These are phyloP conservation scores for Dolichotis patagonum DNA, from an alignment of 2,113 vertebrate species.

Conservation along the genomic window DNA sequence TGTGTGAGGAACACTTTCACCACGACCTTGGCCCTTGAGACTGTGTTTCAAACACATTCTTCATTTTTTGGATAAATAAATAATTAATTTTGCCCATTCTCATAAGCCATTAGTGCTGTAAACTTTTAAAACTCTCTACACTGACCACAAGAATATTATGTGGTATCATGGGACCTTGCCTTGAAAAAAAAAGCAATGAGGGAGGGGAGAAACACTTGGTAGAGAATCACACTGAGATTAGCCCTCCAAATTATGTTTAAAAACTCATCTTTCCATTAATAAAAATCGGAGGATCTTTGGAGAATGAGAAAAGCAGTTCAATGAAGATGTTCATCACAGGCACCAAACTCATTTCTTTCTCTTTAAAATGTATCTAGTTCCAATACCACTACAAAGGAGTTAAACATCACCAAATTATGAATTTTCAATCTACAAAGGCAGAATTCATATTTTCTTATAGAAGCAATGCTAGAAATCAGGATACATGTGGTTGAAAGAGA, in stretches of 20 bases:
- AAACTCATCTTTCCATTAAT: neutral
- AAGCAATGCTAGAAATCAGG: neutral
- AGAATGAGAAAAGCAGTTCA: neutral
- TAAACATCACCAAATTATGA: neutral
- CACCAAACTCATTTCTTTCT: neutral
- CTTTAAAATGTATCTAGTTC: neutral
- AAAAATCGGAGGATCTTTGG: neutral
- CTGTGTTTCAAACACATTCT: neutral
- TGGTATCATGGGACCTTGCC: neutral
- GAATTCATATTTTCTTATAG: neutral
- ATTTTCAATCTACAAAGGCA: neutral
- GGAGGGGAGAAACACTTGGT: too few species aligned
- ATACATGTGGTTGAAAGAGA: neutral
- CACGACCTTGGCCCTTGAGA: neutral
- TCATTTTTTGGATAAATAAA: slow-evolving; percentile 32
- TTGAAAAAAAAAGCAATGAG: neutral
- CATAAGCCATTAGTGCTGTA: neutral
- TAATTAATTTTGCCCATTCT: neutral
- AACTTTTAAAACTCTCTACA: neutral
- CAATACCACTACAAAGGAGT: neutral
- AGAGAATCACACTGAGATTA: neutral
- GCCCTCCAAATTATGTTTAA: neutral
- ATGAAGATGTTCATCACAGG: neutral
- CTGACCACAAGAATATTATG: neutral
- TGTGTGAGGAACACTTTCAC: neutral